phyloP scores from a whole-genome alignment of 1,140 invertebrate species.

The Cydia splendana region DNA sequence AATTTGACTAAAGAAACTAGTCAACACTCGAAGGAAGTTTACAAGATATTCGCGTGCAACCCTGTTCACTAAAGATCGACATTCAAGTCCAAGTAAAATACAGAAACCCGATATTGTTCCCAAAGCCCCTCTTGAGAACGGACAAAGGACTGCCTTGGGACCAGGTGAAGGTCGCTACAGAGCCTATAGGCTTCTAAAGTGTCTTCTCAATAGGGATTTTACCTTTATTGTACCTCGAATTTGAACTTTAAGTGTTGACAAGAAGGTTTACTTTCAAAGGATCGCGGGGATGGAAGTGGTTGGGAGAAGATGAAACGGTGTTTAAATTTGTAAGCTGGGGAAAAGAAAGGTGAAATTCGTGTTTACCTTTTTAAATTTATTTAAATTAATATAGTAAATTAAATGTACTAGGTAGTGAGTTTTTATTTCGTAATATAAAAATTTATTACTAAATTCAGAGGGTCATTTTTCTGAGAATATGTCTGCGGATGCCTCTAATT shows the following conservation, averaged over 20 bases:
- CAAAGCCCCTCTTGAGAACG: background rate
- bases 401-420: too few relatives aligned
- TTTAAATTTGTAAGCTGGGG: background rate
- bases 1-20: background rate
- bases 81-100: slow-evolving; percentile 1
- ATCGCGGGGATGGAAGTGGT: background rate
- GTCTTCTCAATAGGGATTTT: background rate
- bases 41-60: background rate
- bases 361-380: background rate
- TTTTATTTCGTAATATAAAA: too few relatives aligned
- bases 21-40: background rate
- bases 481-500: too few relatives aligned
- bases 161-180: background rate
- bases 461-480: too few relatives aligned
- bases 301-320: background rate
- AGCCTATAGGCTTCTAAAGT: background rate
- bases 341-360: background rate
- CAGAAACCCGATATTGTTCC: background rate
- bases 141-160: slow-evolving; percentile 10
- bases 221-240: background rate
- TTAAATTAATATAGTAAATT: too few relatives aligned
- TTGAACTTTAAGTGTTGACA: background rate
- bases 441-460: too few relatives aligned
- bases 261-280: background rate
- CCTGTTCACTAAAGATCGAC: background rate